Percentiles rank a stretch among this genome's conserved stretches.
These are phyloP conservation scores for Toxotes jaculatrix DNA, from an alignment of 2,113 vertebrate genomes.

Conservation along the genomic window DNA sequence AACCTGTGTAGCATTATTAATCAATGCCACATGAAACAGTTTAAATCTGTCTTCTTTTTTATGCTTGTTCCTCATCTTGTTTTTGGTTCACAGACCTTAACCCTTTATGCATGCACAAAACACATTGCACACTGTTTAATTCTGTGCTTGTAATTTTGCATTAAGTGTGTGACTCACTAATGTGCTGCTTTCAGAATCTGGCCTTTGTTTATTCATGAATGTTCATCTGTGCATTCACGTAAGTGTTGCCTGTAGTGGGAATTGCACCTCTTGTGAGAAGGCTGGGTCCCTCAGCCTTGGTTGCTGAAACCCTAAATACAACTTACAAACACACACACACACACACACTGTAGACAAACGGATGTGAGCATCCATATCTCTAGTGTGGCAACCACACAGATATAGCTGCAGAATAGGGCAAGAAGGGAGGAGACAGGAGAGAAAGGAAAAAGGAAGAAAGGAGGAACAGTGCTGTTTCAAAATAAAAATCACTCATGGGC, in stretches of 20 bases:
- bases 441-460: not conserved
- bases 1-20: no score
- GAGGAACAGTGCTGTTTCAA: constrained; percentile 18
- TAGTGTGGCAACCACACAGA: constrained; percentile 42
- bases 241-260: constrained; percentile 44
- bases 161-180: not conserved
- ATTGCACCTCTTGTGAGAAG: constrained; percentile 35
- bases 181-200: not conserved
- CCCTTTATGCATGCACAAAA: not conserved
- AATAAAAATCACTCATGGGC: constrained; percentile 33
- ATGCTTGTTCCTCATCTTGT: not conserved
- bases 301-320: not conserved
- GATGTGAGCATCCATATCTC: constrained; percentile 35
- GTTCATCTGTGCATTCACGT: constrained; percentile 9
- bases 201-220: constrained; percentile 43
- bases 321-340: constrained; percentile 10
- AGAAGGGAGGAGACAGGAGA: not conserved
- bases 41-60: not conserved
- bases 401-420: constrained; percentile 4
- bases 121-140: not conserved
- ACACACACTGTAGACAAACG: constrained; percentile 5
- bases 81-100: not conserved
- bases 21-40: not conserved
- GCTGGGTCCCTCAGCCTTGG: constrained; percentile 2
- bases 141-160: constrained; percentile 2